phyloP scores from a whole-genome alignment of 2,888 invertebrate genomes.

The Bugulina stolonifera region DNA sequence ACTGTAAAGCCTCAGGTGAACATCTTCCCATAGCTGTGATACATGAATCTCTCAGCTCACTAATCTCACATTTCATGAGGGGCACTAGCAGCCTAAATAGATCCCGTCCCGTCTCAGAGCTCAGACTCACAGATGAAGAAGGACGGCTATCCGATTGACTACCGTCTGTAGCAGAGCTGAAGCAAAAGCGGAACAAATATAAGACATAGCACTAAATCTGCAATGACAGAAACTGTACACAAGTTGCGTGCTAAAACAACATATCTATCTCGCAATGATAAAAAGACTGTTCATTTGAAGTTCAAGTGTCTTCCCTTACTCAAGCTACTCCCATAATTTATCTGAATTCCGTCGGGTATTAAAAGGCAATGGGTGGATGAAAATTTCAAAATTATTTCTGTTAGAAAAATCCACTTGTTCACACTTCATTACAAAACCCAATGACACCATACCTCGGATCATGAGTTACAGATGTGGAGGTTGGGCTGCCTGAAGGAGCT shows the following conservation, averaged over 20 bases:
- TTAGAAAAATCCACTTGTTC: too few species aligned
- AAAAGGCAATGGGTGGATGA: too few species aligned
- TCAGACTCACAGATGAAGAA: neutral
- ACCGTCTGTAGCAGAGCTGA: neutral
- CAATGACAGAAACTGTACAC: too few species aligned
- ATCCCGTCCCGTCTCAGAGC: slow-evolving; percentile 68
- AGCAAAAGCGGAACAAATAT: neutral
- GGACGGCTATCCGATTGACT: slow-evolving; percentile 7
- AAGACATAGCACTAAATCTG: too few species aligned
- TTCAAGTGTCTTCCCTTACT: too few species aligned
- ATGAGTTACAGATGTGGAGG: slow-evolving; percentile 28
- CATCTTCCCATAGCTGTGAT: slow-evolving; percentile 85
- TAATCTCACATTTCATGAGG: slow-evolving; percentile 82
- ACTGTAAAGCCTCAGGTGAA: slow-evolving; percentile 91
- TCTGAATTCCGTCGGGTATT: too few species aligned
- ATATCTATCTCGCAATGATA: too few species aligned
- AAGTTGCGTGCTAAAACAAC: too few species aligned
- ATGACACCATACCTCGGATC: neutral
- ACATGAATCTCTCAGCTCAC: slow-evolving; percentile 88
- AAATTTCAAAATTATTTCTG: too few species aligned
- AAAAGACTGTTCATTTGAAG: too few species aligned
- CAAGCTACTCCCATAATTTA: too few species aligned
- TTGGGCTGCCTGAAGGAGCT: slow-evolving; percentile 79
- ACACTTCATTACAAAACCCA: too few species aligned
- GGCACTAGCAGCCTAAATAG: slow-evolving; percentile 90